A percentile compares a stretch with the other conserved stretches of the same genome.
Conservation (phyloP, 2,113 vertebrate species). For the Anolis carolinensis region DNA sequence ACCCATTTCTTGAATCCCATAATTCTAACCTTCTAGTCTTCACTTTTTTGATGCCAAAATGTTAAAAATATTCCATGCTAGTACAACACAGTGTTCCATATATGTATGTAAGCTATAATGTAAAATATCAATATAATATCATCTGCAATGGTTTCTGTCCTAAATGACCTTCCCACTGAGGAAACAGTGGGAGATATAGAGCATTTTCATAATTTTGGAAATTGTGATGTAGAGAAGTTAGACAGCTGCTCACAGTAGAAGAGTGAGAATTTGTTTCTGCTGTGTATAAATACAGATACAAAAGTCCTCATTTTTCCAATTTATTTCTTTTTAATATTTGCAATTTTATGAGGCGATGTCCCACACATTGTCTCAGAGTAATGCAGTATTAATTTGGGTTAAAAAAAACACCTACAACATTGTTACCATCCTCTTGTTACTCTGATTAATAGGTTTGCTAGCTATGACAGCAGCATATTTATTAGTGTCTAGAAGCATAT, state of each 20-base stretch:
- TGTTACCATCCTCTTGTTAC: background rate
- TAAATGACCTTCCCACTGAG: background rate
- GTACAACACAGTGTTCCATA: slow-evolving; percentile 11
- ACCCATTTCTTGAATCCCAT: background rate
- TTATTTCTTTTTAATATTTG: background rate
- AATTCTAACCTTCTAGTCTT: slow-evolving; percentile 18
- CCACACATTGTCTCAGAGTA: background rate
- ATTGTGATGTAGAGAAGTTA: no score
- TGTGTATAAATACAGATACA: background rate
- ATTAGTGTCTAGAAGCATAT: background rate
- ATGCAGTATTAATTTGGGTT: background rate
- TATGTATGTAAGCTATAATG: background rate
- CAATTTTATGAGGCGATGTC: background rate
- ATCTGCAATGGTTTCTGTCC: background rate
- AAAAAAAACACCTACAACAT: background rate
- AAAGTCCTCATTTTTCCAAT: background rate
- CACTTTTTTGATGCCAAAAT: background rate
- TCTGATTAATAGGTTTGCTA: background rate
- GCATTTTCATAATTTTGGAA: background rate
- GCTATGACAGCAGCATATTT: background rate
- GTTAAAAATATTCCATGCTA: background rate
- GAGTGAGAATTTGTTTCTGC: background rate
- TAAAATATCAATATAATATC: background rate
- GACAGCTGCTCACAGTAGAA: no score
- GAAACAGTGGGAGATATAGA: no score